phyloP scores from a whole-genome alignment of 2,888 invertebrate species.

The Eupithecia exiguata region DNA sequence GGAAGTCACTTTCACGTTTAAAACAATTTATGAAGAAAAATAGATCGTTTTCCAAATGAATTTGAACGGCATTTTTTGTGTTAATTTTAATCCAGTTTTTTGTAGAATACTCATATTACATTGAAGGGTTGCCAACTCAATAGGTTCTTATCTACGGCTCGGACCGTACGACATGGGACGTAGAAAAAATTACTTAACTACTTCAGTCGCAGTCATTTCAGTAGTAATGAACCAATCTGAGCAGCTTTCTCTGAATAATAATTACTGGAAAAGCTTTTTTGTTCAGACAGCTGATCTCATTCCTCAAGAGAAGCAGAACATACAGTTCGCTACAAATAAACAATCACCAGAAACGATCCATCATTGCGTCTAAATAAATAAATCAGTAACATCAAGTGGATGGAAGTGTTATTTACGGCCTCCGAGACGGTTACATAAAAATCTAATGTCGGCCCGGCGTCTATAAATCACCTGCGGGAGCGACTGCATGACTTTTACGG shows the following conservation, averaged over 20 bases:
- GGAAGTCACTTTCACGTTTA: too few relatives aligned
- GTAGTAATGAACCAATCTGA: not conserved
- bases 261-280: not conserved
- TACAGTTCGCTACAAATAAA: constrained; percentile 27
- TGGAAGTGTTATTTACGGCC: constrained; percentile 72
- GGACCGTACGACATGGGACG: not conserved
- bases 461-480: constrained; percentile 42
- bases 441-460: constrained; percentile 64
- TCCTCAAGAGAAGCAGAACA: not conserved
- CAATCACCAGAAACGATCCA: constrained; percentile 55
- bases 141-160: too few relatives aligned
- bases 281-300: not conserved
- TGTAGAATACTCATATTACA: too few relatives aligned
- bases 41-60: too few relatives aligned
- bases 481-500: constrained; percentile 62
- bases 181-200: not conserved
- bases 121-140: too few relatives aligned
- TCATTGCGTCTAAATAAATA: constrained; percentile 75
- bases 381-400: constrained; percentile 65
- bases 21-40: too few relatives aligned
- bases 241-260: not conserved
- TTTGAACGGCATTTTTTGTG: too few relatives aligned
- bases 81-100: too few relatives aligned
- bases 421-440: constrained; percentile 74
- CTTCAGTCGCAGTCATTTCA: not conserved